Evolutionary conservation across 1,140 invertebrate genomes (phyloP), one percentile per base, ranked within the genome.

Genomic region (Agrypnia vestita): DNA sequence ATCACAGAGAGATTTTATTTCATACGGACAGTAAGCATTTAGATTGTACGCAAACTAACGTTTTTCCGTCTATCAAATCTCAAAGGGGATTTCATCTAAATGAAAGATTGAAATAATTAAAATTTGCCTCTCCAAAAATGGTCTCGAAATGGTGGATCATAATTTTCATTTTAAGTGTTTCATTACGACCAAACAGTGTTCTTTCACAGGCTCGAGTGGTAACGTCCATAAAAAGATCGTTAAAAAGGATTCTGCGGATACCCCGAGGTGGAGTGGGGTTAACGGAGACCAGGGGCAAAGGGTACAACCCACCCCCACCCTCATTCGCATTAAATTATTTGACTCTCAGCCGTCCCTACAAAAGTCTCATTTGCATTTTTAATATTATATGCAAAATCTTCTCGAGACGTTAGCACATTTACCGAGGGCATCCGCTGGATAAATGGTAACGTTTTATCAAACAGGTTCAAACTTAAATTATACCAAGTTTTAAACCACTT

Each of bases 311-410:
- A 69, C 67, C 77, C 77, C 51, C 12, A 17, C 56, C 77, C 77
- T 25, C 12, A 17, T 46, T 64, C 44, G 69, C 73, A 67, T 81
- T 78, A 82, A 82, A 79, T 82, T 82, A 82, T 82, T 82, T 82
- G 78, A 82, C 64, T 64, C 74, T 55, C n/a, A 55, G 21, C 69
- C 69, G 49, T 47, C 25, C 77, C 71, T 69, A 78, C 79, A 82
- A 82, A 82, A 82, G 61, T 72, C 80, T 82, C 73, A 82, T 82
- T 82, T 82, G 80, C 80, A 82, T 82, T 82, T 82, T 82, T 82
- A 82, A 82, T 82, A 82, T 79, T 76, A 67, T 44, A 79, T 75
- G 44, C 77, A 78, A 75, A 81, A 82, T 75, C 77, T 79, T 53
- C 13, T 8, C 19, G 55, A 74, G 72, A 75, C 72, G 49, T 61